A percentile compares a stretch with the other conserved stretches of the same genome.
Evolutionary conservation across 2,797 vertebrate species (phyloP).

Genomic region (Chelonia mydas): DNA sequence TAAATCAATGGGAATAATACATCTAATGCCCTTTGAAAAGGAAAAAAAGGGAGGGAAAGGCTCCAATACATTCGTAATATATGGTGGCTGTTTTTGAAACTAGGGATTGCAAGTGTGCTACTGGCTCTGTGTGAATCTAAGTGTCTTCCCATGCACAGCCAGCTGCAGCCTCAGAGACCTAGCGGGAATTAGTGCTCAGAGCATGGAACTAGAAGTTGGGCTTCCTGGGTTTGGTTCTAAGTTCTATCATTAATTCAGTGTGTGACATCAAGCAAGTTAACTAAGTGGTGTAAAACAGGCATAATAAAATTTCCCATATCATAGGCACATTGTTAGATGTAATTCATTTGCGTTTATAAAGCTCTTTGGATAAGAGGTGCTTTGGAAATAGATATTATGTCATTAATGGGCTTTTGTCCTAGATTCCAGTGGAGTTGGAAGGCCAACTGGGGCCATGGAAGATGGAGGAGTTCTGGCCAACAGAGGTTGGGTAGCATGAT

Average conservation of each 20-base stretch:
- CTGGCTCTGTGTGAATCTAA: neutral
- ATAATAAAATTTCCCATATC: constrained; percentile 59
- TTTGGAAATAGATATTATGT: neutral
- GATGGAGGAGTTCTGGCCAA: neutral
- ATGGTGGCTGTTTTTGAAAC: neutral
- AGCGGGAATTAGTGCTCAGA: neutral
- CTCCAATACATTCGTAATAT: neutral
- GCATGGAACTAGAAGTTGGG: neutral
- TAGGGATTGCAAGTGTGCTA: neutral
- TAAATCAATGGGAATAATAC: neutral
- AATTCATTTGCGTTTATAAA: constrained; percentile 70
- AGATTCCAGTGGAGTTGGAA: constrained; percentile 21
- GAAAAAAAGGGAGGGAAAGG: neutral
- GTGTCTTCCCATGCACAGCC: neutral
- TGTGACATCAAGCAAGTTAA: constrained; percentile 30
- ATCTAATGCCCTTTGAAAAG: neutral
- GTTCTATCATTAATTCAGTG: constrained; percentile 33
- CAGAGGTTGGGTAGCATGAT: neutral
- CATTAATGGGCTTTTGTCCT: constrained; percentile 20
- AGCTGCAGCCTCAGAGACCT: neutral
- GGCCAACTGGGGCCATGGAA: neutral
- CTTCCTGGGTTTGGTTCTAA: neutral
- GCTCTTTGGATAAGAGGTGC: constrained; percentile 3
- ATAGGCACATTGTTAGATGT: constrained; percentile 39
- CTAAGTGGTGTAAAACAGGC: constrained; percentile 38